phyloP scores from a whole-genome alignment of 2,797 vertebrate species.

The Microctenopoma stevenorrisi region DNA sequence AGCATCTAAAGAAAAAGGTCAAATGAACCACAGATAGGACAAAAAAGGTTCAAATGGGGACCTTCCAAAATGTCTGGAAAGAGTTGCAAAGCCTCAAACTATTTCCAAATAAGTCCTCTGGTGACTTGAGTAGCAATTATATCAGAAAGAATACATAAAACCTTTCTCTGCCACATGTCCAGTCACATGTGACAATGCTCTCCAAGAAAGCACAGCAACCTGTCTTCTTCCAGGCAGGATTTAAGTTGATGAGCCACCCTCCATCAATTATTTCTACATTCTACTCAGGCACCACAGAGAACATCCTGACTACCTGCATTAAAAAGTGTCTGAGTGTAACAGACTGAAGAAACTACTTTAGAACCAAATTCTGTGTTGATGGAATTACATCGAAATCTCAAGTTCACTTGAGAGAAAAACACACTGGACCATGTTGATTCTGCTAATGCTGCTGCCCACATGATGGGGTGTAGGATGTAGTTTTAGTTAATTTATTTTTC shows the following conservation, averaged over 20 bases:
- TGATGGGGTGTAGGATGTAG: no score
- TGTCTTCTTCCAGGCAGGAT: no score
- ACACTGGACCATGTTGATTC: no score
- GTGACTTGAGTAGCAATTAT: not conserved
- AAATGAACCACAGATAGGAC: constrained; percentile 34
- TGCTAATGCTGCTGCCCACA: no score
- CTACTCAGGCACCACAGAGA: not conserved
- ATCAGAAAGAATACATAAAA: not conserved
- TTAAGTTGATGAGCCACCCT: not conserved
- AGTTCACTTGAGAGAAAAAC: no score
- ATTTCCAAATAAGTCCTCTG: not conserved
- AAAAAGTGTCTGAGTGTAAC: not conserved
- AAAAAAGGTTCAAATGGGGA: constrained; percentile 34
- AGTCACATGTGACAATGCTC: not conserved
- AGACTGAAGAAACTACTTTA: no score
- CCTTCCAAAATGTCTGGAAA: not conserved
- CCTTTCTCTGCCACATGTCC: not conserved
- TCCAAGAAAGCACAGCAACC: not conserved
- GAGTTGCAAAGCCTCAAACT: not conserved
- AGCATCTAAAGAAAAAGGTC: constrained; percentile 42
- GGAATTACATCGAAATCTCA: no score
- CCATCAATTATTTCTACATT: not conserved
- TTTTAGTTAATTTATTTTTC: no score
- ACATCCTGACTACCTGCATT: not conserved
- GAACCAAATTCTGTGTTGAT: no score